phyloP scores from a whole-genome alignment of 2,888 invertebrate genomes.

The Urechis unicinctus region DNA sequence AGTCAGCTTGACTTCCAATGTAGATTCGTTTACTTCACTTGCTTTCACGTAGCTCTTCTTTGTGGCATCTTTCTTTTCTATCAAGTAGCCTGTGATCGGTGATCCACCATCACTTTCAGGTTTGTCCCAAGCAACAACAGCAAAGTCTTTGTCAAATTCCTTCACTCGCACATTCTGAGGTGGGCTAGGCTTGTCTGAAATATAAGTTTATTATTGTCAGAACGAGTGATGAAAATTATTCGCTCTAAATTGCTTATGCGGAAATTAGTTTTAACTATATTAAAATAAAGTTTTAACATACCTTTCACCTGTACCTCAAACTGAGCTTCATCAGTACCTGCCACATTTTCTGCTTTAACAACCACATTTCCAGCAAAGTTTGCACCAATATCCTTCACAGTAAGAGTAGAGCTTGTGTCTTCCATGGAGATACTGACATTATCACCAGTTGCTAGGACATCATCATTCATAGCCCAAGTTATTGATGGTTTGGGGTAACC shows the following conservation, averaged over 20 bases:
- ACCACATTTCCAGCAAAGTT: conserved; percentile 79
- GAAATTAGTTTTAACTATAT: background rate
- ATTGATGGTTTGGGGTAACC: conserved; percentile 20
- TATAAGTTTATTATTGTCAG: background rate
- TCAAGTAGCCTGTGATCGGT: conserved; percentile 47
- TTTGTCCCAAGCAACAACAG: conserved; percentile 48
- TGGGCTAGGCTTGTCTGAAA: conserved; percentile 25
- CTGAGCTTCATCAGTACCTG: conserved; percentile 62
- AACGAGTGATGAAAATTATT: too few relatives aligned
- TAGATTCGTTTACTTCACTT: background rate
- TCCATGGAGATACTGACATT: conserved; percentile 13
- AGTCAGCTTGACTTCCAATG: conserved; percentile 21
- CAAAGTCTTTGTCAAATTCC: conserved; percentile 32
- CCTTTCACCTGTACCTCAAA: conserved; percentile 68
- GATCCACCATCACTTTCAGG: conserved; percentile 48
- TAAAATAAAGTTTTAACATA: too few relatives aligned
- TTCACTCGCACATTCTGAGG: conserved; percentile 33
- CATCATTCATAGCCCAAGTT: conserved; percentile 16
- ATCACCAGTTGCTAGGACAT: conserved; percentile 6
- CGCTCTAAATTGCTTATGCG: too few relatives aligned
- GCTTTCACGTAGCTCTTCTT: conserved; percentile 31
- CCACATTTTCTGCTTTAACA: conserved; percentile 69
- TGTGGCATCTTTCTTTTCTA: conserved; percentile 15
- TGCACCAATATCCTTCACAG: conserved; percentile 59
- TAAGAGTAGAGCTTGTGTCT: conserved; percentile 14